phyloP scores from a whole-genome alignment of 2,797 vertebrate genomes.

The Pempheris klunzingeri region DNA sequence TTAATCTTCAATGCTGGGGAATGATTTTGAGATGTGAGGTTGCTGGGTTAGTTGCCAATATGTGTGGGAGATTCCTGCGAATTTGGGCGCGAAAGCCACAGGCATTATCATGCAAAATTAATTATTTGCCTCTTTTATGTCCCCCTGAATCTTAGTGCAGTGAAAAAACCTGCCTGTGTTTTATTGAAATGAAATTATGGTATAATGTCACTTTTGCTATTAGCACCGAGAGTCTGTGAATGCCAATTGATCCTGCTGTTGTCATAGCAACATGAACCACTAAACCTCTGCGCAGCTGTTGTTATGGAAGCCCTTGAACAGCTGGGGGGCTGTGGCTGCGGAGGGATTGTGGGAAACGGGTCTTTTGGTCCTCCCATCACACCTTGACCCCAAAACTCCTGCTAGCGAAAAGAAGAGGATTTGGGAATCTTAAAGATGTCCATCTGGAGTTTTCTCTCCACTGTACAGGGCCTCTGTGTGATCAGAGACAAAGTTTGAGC shows the following conservation, averaged over 20 bases:
- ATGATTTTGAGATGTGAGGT: constrained; percentile 56
- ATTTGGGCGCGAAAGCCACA: constrained; percentile 45
- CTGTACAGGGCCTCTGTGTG: constrained; percentile 34
- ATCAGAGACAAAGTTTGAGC: constrained; percentile 55
- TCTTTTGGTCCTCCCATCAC: constrained; percentile 80
- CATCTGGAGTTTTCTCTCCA: constrained; percentile 62
- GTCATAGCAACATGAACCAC: constrained; percentile 88
- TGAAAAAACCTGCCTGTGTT: constrained; percentile 77
- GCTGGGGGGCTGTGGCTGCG: constrained; percentile 85
- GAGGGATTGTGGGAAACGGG: constrained; percentile 86
- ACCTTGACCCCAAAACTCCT: constrained; percentile 80
- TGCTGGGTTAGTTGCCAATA: constrained; percentile 49
- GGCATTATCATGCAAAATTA: constrained; percentile 74
- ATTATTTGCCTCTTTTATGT: constrained; percentile 74
- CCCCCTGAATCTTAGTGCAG: constrained; percentile 61
- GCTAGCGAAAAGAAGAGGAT: constrained; percentile 62
- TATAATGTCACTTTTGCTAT: constrained; percentile 86
- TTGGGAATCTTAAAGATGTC: constrained; percentile 70
- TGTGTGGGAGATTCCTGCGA: constrained; percentile 63
- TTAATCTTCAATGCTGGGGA: constrained; percentile 47
- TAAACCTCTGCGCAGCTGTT: constrained; percentile 88
- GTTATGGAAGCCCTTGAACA: constrained; percentile 87
- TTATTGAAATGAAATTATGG: constrained; percentile 84
- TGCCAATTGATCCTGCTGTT: constrained; percentile 86
- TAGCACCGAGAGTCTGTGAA: constrained; percentile 81